Conservation (phyloP, 2,888 invertebrate genomes). For the Oasisia sp. region DNA sequence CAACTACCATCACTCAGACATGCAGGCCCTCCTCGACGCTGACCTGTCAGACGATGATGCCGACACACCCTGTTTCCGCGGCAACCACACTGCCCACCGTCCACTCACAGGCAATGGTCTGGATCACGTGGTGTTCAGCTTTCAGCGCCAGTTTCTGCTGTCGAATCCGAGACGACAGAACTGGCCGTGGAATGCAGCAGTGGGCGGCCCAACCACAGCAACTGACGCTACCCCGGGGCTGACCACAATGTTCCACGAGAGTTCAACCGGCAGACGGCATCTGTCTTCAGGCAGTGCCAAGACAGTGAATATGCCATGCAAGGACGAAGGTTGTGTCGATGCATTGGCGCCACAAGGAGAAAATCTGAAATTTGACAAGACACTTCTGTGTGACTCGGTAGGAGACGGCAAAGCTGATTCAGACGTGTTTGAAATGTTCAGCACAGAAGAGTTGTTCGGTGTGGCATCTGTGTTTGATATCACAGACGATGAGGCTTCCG, state of each 20-base stretch:
- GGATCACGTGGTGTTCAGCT: neutral
- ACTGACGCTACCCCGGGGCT: neutral
- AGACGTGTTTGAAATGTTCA: neutral
- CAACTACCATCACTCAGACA: neutral
- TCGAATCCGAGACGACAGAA: conserved; percentile 1
- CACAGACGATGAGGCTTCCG: neutral
- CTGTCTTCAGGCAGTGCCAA: neutral
- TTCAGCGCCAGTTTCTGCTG: neutral
- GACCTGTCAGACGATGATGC: neutral
- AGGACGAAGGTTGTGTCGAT: neutral
- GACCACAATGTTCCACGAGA: neutral
- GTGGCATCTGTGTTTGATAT: neutral
- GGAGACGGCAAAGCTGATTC: neutral
- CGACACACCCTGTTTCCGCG: neutral
- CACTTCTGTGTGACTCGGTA: neutral
- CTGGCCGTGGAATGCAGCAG: neutral
- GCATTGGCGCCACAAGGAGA: neutral
- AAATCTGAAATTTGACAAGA: neutral
- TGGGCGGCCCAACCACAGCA: neutral
- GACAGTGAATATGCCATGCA: neutral
- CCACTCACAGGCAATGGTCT: neutral
- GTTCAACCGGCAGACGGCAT: neutral
- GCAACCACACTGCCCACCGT: neutral
- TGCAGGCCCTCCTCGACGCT: neutral
- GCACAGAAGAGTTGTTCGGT: neutral